Conservation (phyloP, 1,140 invertebrate species). For the Philotrypesis tridentata region DNA sequence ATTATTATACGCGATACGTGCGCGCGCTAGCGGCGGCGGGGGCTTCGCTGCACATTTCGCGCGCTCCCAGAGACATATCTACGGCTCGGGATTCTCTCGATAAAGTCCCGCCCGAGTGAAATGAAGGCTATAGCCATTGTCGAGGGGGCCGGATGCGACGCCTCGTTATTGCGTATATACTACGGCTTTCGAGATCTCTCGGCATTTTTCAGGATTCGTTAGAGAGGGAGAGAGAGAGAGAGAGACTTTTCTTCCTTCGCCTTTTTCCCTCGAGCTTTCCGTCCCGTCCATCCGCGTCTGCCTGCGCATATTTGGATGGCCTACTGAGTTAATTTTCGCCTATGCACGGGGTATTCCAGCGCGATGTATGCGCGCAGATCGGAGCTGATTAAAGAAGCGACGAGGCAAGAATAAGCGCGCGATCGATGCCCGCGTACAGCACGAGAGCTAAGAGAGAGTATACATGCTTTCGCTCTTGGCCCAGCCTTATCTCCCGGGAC, state of each 20-base stretch:
- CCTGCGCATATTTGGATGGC: too few relatives aligned
- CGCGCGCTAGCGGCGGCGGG: too few relatives aligned
- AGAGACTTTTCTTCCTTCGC: too few relatives aligned
- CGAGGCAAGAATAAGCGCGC: not conserved
- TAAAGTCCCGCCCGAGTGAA: not conserved
- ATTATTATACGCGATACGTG: constrained; percentile 34
- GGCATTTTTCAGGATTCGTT: not conserved
- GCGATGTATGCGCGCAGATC: too few relatives aligned
- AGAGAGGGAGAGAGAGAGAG: too few relatives aligned
- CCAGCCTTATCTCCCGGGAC: not conserved
- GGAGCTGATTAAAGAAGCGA: not conserved
- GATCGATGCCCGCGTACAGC: not conserved
- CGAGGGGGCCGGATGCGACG: not conserved
- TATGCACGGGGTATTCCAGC: too few relatives aligned
- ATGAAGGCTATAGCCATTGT: not conserved
- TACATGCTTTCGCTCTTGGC: not conserved
- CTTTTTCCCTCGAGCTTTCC: too few relatives aligned
- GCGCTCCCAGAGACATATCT: not conserved
- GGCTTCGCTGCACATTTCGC: constrained; percentile 27
- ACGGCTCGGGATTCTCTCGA: constrained; percentile 1
- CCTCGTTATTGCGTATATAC: not conserved
- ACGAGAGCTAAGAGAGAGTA: not conserved
- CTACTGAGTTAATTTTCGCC: too few relatives aligned
- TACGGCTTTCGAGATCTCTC: not conserved
- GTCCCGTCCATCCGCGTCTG: too few relatives aligned